These are phyloP conservation scores for Sphecodes monilicornis DNA, from an alignment of 2,888 invertebrate species.

Conservation along the genomic window DNA sequence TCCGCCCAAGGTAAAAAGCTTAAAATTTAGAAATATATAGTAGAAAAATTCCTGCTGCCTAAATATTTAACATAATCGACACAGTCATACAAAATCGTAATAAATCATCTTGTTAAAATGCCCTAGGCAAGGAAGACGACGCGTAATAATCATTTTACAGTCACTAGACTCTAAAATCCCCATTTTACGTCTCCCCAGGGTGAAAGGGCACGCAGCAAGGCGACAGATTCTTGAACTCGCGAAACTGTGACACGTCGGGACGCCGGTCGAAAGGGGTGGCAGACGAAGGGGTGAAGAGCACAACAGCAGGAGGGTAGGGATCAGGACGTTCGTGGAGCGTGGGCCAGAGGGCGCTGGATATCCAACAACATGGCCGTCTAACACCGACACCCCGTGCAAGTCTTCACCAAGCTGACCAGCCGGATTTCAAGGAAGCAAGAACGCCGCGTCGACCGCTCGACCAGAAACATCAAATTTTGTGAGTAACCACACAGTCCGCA, in stretches of 20 bases:
- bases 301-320: conserved; percentile 27
- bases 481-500: conserved; percentile 21
- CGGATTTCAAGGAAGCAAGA: conserved; percentile 39
- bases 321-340: conserved; percentile 42
- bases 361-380: conserved; percentile 78
- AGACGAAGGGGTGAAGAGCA: conserved; percentile 13
- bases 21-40: no score
- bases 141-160: not conserved
- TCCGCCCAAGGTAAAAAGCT: no score
- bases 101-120: not conserved
- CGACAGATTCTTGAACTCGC: conserved; percentile 18
- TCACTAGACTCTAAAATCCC: not conserved
- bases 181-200: not conserved
- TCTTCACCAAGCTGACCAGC: conserved; percentile 65
- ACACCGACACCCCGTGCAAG: conserved; percentile 72
- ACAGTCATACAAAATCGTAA: no score
- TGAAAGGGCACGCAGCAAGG: not conserved
- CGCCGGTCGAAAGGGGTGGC: not conserved
- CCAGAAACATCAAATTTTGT: conserved; percentile 21
- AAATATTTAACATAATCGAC: no score
- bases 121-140: no score
- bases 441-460: not conserved
- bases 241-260: conserved; percentile 15
- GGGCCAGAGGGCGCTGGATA: conserved; percentile 72
- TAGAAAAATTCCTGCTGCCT: no score